Evolutionary conservation across 2,797 vertebrate species (phyloP).

Genomic region (Mallotus villosus): DNA sequence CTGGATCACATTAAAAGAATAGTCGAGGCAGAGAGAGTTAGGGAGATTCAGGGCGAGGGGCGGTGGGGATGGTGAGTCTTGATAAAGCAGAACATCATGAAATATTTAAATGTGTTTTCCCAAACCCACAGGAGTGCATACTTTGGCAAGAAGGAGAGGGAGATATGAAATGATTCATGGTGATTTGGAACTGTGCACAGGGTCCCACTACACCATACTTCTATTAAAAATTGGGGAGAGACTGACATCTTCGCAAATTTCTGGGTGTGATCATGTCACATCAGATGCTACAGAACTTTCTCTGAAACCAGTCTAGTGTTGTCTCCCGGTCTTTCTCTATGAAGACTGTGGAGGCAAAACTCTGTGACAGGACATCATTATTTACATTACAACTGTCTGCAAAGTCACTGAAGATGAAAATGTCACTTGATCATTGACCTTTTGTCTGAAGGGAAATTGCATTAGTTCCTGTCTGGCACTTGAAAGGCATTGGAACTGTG

Average conservation of each 20-base stretch:
- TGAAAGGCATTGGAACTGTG: background rate
- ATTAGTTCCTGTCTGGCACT: background rate
- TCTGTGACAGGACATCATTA: background rate
- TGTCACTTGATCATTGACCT: conserved; percentile 13
- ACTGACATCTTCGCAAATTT: conserved; percentile 24
- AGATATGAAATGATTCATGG: conserved; percentile 46
- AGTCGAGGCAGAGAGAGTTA: conserved; percentile 30
- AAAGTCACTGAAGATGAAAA: conserved; percentile 11
- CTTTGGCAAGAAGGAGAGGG: conserved; percentile 31
- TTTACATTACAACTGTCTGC: conserved; percentile 11
- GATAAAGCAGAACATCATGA: conserved; percentile 44
- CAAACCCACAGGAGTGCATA: conserved; percentile 30
- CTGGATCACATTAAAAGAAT: conserved; percentile 56
- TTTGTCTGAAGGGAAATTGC: conserved; percentile 5
- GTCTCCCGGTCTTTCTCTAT: background rate
- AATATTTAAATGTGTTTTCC: conserved; percentile 48
- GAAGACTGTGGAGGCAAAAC: background rate
- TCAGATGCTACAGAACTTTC: conserved; percentile 25
- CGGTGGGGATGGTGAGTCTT: conserved; percentile 27
- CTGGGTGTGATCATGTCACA: conserved; percentile 10
- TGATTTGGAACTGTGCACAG: conserved; percentile 36
- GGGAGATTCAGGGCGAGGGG: conserved; percentile 19
- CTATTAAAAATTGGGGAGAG: conserved; percentile 11
- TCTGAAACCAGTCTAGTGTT: conserved; percentile 10
- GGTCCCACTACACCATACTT: conserved; percentile 33